Conservation (phyloP, 2,797 vertebrate species). For the Scolopax bukidnonensis region DNA sequence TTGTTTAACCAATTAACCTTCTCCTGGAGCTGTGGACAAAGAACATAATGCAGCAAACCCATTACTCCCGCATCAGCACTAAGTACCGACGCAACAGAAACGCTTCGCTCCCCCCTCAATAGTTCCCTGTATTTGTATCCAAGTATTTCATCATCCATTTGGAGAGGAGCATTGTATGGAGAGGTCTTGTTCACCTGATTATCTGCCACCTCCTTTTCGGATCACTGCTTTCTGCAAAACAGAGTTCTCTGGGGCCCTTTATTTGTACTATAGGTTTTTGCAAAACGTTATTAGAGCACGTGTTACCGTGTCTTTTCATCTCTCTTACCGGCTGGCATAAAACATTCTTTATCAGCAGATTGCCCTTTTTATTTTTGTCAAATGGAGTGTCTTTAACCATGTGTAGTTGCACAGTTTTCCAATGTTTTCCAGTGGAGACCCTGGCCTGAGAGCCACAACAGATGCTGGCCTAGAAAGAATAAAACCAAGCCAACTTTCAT, state of each 20-base stretch:
- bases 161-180: neutral
- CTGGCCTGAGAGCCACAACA: neutral
- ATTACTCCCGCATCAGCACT: neutral
- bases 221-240: neutral
- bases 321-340: neutral
- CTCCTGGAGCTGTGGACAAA: neutral
- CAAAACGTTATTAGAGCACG: neutral
- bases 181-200: neutral
- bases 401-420: neutral
- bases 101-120: neutral
- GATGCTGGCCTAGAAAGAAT: neutral
- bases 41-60: neutral
- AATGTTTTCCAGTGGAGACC: neutral
- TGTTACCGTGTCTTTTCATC: neutral
- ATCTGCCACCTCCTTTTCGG: neutral
- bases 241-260: neutral
- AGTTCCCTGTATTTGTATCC: neutral
- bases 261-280: accelerated
- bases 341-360: neutral
- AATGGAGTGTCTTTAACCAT: neutral
- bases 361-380: neutral
- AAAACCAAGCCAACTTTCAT: neutral
- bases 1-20: neutral
- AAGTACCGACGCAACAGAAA: neutral
- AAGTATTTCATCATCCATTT: neutral